Percentiles rank a stretch among this genome's conserved stretches.
Evolutionary conservation across 1,140 invertebrate genomes (phyloP).

Genomic region (Aphidius ervi): DNA sequence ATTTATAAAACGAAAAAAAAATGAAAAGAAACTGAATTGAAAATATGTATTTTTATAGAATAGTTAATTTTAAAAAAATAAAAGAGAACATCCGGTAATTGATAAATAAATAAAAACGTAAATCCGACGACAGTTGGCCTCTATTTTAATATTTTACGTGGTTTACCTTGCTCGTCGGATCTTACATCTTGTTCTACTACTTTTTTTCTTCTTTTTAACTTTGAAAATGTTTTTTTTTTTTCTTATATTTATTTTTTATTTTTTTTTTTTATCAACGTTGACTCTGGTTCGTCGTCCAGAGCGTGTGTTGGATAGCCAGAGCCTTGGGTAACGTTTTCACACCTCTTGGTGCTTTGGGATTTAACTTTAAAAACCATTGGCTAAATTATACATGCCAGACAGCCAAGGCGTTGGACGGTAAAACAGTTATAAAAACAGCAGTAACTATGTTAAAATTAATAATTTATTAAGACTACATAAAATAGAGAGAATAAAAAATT

Average conservation of each 20-base stretch:
- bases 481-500: constrained; percentile 25
- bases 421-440: constrained; percentile 54
- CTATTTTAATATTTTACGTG: constrained; percentile 28
- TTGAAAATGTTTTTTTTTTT: neutral
- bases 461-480: constrained; percentile 32
- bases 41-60: too few relatives aligned
- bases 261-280: neutral
- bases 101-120: constrained; percentile 27
- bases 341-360: constrained; percentile 43
- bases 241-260: neutral
- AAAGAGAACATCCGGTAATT: constrained; percentile 13
- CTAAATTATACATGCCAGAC: constrained; percentile 48
- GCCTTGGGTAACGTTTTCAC: constrained; percentile 30
- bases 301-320: too few relatives aligned
- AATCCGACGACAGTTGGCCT: constrained; percentile 27
- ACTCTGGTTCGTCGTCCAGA: too few relatives aligned
- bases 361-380: constrained; percentile 48
- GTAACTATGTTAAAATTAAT: constrained; percentile 53
- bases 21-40: too few relatives aligned
- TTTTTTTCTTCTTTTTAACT: neutral
- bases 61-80: too few relatives aligned
- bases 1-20: too few relatives aligned
- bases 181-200: neutral
- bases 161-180: neutral
- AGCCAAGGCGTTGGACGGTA: constrained; percentile 46